Conservation (phyloP, 2,888 invertebrate species). For the Amphiduros pacificus region DNA sequence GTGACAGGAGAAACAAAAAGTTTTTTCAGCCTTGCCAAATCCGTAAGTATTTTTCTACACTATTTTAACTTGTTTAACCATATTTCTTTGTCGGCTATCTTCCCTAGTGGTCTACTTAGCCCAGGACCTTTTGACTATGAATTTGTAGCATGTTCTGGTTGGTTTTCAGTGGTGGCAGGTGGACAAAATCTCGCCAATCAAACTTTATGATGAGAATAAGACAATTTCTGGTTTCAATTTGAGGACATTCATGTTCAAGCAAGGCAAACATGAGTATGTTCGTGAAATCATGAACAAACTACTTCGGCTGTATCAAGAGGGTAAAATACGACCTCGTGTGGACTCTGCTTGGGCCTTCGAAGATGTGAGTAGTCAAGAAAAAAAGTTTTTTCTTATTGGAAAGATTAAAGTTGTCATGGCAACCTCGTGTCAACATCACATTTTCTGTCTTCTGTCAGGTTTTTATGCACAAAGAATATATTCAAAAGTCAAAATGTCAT, state of each 20-base stretch:
- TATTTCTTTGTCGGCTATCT: not conserved
- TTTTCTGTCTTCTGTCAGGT: no score
- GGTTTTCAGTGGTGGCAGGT: constrained; percentile 80
- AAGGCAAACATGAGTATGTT: constrained; percentile 66
- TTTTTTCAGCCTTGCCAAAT: constrained; percentile 86
- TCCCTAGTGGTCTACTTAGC: no score
- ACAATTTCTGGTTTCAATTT: constrained; percentile 80
- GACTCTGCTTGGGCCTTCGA: constrained; percentile 87
- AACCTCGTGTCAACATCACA: no score
- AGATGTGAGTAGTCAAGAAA: constrained; percentile 68
- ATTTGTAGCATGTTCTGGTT: no score
- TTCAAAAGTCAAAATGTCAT: no score
- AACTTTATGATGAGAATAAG: constrained; percentile 87
- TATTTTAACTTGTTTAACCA: not conserved
- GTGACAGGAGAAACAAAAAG: constrained; percentile 90
- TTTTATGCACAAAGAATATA: no score
- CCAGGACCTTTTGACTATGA: no score
- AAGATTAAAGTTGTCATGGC: no score
- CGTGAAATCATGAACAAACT: constrained; percentile 73
- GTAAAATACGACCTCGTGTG: constrained; percentile 78
- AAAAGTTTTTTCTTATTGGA: no score
- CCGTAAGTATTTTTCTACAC: constrained; percentile 67
- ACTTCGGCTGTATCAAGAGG: constrained; percentile 75
- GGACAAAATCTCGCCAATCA: constrained; percentile 85
- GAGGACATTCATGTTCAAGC: constrained; percentile 78